Conservation (phyloP, 2,888 invertebrate genomes). For the Epistrophe eligans region DNA sequence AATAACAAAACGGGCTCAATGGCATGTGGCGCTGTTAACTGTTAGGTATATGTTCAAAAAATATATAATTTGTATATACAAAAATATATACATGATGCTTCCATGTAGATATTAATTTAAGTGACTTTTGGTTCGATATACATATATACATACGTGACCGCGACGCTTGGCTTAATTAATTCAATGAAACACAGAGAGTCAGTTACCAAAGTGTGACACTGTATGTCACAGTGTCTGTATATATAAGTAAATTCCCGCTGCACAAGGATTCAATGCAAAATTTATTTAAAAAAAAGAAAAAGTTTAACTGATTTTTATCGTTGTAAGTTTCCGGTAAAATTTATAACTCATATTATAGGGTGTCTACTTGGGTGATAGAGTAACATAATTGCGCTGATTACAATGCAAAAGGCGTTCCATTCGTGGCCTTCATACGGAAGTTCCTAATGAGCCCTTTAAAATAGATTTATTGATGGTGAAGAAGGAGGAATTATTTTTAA, state of each 20-base stretch:
- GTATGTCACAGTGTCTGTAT: too few species aligned
- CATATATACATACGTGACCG: neutral
- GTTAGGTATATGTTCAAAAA: neutral
- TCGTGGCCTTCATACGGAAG: constrained; percentile 36
- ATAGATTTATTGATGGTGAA: constrained; percentile 5
- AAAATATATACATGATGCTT: neutral
- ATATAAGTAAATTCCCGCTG: constrained; percentile 14
- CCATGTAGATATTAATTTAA: constrained; percentile 7
- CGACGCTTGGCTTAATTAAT: constrained; percentile 68
- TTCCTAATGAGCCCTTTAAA: constrained; percentile 35
- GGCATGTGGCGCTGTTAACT: constrained; percentile 63
- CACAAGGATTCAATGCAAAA: constrained; percentile 49
- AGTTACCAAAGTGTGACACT: constrained; percentile 69
- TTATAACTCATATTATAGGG: constrained; percentile 33
- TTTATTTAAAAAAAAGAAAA: constrained; percentile 2
- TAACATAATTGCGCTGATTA: constrained; percentile 20
- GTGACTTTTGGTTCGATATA: constrained; percentile 38
- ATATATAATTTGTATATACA: neutral
- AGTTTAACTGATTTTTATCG: constrained; percentile 65
- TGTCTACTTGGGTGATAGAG: constrained; percentile 5
- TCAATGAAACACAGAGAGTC: constrained; percentile 45
- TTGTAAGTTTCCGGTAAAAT: constrained; percentile 56
- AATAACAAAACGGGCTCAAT: constrained; percentile 38
- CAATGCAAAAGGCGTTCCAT: constrained; percentile 27
- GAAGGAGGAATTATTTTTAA: neutral